Evolutionary conservation across 1,140 invertebrate genomes (phyloP).

Genomic region (Drosophila pruinosa): DNA sequence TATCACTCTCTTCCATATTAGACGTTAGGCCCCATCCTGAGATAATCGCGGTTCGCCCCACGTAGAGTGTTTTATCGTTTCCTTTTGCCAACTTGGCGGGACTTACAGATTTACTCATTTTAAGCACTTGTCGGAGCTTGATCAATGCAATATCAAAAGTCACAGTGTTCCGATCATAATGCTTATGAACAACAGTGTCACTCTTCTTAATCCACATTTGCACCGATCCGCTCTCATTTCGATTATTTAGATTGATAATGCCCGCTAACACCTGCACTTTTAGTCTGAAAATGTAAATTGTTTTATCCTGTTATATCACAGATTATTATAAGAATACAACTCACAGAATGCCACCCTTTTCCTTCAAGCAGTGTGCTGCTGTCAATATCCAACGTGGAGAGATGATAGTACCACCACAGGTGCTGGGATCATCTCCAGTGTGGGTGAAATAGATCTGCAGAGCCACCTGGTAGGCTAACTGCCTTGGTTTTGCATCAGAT

Average conservation of each 20-base stretch:
- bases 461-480: slow-evolving; percentile 50
- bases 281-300: neutral
- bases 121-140: slow-evolving; percentile 18
- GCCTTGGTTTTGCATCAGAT: slow-evolving; percentile 4
- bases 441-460: slow-evolving; percentile 23
- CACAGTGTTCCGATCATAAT: slow-evolving; percentile 22
- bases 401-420: slow-evolving; percentile 56
- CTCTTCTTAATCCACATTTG: neutral
- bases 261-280: slow-evolving; percentile 34
- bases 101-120: slow-evolving; percentile 2
- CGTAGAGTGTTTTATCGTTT: neutral
- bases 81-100: slow-evolving; percentile 28
- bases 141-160: slow-evolving; percentile 48
- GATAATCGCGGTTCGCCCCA: neutral
- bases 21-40: slow-evolving; percentile 54
- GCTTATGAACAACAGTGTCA: slow-evolving; percentile 29
- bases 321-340: neutral
- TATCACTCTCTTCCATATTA: neutral
- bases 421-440: neutral
- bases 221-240: neutral
- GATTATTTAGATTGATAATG: neutral
- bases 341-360: slow-evolving; percentile 46
- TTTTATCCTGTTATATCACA: no score
- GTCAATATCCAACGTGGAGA: slow-evolving; percentile 46
- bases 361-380: slow-evolving; percentile 54